These are phyloP conservation scores for Alcedo atthis DNA, from an alignment of 2,797 vertebrate genomes.

Conservation along the genomic window DNA sequence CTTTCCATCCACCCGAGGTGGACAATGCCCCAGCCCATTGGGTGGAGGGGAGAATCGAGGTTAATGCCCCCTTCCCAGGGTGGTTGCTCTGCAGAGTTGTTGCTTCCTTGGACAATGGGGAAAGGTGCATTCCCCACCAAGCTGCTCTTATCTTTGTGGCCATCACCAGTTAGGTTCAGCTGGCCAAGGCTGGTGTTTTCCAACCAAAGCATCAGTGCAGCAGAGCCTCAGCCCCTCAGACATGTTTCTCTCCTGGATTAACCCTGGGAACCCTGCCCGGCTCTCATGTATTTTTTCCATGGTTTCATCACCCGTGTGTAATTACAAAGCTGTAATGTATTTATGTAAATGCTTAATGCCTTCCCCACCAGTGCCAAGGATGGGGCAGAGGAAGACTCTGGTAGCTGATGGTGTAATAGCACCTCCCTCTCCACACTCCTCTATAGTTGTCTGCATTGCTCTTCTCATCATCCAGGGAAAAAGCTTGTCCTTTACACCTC, in stretches of 20 bases:
- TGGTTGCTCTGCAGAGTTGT: background rate
- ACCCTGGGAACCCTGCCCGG: background rate
- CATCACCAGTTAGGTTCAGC: background rate
- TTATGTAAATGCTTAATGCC: background rate
- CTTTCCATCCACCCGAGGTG: background rate
- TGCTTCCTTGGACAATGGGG: rapidly evolving
- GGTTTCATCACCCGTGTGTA: background rate
- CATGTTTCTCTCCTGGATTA: background rate
- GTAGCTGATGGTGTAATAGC: background rate
- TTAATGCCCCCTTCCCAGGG: background rate
- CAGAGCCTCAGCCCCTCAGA: background rate
- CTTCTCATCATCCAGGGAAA: background rate
- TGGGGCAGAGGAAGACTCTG: background rate
- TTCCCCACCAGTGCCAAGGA: background rate
- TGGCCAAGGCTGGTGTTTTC: background rate
- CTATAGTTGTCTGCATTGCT: background rate
- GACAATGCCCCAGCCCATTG: rapidly evolving
- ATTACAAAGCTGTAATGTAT: background rate
- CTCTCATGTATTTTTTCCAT: background rate
- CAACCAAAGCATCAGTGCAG: background rate
- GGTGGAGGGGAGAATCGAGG: background rate
- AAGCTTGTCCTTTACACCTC: background rate
- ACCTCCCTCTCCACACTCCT: background rate
- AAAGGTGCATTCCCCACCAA: background rate
- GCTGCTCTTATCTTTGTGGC: background rate